phyloP scores from a whole-genome alignment of 2,113 vertebrate species.

The Pelobates fuscus region DNA sequence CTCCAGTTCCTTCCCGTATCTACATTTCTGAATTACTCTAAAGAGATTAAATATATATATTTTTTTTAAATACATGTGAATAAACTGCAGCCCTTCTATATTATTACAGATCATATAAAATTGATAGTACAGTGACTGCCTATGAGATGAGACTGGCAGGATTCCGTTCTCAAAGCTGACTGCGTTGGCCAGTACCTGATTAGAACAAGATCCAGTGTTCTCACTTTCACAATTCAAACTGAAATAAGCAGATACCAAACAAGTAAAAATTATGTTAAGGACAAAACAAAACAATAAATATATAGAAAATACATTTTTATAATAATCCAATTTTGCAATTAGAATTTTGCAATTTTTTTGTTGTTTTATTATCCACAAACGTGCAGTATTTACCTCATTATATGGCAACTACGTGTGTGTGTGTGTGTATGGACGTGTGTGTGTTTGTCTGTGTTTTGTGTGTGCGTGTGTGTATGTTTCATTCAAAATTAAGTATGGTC shows the following conservation, averaged over 20 bases:
- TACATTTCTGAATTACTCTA: neutral
- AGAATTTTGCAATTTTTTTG: too few species aligned
- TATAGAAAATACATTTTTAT: too few species aligned
- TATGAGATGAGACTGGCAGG: conserved; percentile 54
- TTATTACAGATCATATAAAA: conserved; percentile 61
- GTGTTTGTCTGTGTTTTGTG: too few species aligned
- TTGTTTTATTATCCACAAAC: too few species aligned
- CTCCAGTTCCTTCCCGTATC: neutral
- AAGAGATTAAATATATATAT: neutral
- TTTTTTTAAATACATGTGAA: conserved; percentile 39
- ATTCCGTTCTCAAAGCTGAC: neutral
- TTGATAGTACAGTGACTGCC: conserved; percentile 56
- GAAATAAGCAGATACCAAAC: neutral
- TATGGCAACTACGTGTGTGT: too few species aligned
- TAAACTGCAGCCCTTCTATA: conserved; percentile 52
- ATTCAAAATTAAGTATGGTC: too few species aligned
- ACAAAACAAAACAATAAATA: too few species aligned
- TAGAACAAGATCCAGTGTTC: neutral
- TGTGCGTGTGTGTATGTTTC: too few species aligned
- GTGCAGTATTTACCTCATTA: too few species aligned
- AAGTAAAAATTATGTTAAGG: too few species aligned
- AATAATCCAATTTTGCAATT: too few species aligned
- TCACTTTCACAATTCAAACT: neutral
- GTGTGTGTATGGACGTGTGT: too few species aligned
- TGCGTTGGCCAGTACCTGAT: neutral